Base-by-base conservation (phyloP, 2,797 vertebrate genomes). In the Poeciliopsis gracilis region DNA sequence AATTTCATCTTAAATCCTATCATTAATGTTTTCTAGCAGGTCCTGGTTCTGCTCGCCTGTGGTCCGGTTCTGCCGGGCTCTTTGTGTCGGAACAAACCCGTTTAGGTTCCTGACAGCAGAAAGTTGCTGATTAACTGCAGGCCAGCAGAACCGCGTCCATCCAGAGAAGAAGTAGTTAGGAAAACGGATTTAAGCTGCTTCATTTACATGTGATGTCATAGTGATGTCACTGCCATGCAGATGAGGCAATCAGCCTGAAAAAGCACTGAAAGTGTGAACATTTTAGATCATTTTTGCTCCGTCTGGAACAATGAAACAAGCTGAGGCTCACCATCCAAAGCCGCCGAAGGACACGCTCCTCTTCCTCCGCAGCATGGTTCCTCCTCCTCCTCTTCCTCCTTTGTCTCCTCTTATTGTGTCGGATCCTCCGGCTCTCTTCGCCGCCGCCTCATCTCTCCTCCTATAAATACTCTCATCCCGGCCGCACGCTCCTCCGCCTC, bases 361-460 rank as follows among this genome's bases (percentile, higher is more conserved):
- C 93, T 95, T 96, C 92, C 95, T 95, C 92, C 95, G 95, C 91
- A 95, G 93, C 95, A 96, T 96, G 91, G 84, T 93, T 75, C 85
- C 82, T 76, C 38, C 86, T 90, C 81, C 46, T 53, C 77, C 69
- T 75, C 46, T 16, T 49, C 74, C 75, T 86, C 77, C 83, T 92
- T 85, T 90, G 79, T 90, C 91, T 89, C 57, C 75, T 81, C 80
- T 86, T 89, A 82, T 91, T 91, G 89, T 89, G 87, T 91, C 85
- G 88, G 87, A 23, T 88, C 77, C 71, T 33, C 61, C 36, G 73
- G 45, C 81, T 81, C 82, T 73, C 77, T 70, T 82, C 63, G 20
- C 81, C 47, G 53, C 76, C 72, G 55, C 81, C 89, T 91, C 90
- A 80, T 89, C 82, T 81, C 88, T 86, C 88, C 90, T 76, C 88